Evolutionary conservation across 2,888 invertebrate species (phyloP), one percentile per base, ranked within the genome.

Genomic region (Argyra leucocephala): DNA sequence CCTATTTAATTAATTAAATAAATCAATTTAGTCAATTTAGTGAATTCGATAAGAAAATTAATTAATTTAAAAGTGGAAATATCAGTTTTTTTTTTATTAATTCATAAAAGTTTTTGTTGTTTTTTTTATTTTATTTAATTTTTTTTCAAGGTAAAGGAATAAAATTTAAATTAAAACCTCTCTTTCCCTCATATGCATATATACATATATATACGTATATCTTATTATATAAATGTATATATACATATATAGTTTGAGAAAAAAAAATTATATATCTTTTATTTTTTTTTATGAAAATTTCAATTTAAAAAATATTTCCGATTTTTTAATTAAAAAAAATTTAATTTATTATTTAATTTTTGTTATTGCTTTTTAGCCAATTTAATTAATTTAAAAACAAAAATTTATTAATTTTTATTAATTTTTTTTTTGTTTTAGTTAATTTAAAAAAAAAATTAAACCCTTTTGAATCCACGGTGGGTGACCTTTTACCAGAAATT

Each of bases 381-480:
- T 69, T 70, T 69, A 66, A 61, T 64, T 63, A 63, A 6, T 60
- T 66, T 36, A 37, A 67, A 64, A 66, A 67, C 63, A 65, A 59
- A 58, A 66, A 64, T 31, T 66, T 64, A 60, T 7, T 7, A 31
- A 31, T 48, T 48, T n/a, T 48, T n/a, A n/a, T n/a, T n/a, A n/a
- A n/a, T n/a, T 48, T 37, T 37, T 37, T 37, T 37, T 37, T 37
- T 48, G 1, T 31, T 31, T 31, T 31, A n/a, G n/a, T n/a, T n/a
- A n/a, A n/a, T n/a, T 31, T 7, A 31, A 31, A 10, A 7, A 7
- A 31, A 31, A 31, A 5, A 31, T 48, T 48, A 2, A 48, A 48
- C 48, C 48, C 48, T 31, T 61, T 61, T 21, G n/a, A 31, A 61
- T 61, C 24, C 24, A 21, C 21, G 61, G 26, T 61, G 61, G 61